Base-by-base conservation (phyloP, 1,140 invertebrate species). In the Temnothorax longispinosus region DNA sequence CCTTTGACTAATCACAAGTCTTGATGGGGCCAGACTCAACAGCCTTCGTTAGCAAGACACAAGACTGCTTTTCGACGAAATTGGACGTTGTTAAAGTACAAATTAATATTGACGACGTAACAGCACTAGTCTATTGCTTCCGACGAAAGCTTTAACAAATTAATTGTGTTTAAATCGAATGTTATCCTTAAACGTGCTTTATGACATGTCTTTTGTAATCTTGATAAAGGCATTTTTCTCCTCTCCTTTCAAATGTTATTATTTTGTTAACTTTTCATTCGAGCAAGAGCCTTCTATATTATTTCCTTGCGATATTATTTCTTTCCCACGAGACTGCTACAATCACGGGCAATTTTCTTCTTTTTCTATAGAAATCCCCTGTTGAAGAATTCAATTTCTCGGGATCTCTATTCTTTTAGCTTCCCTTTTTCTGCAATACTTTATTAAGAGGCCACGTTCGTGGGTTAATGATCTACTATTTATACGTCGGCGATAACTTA, bases 381-480 rank as follows among this genome's bases (percentile, higher is more conserved):
- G 27, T 41, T 58, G 35, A 58, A 60, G 21, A 44, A 60, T 76
- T 54, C 50, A 81, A 44, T 69, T 54, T 58, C 35, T 81, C 54
- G 15, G 27, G 44, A 71, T 47, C 7, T 13, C 13, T 27, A 5
- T 38, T 32, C 38, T 27, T 44, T 47, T 13, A 38, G 10, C 35
- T 13, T n/a, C 41, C 1, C 21, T 47, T 27, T 54, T 44, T 52
- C n/a, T 38, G 1, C 13, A 27, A 27, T 38, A 13, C 52, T 71
- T 72, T 18, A 71, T 69, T 21, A 32, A 13, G 35, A 54, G n/a
- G 52, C 27, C n/a, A 56, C 18, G 15, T 47, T 13, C 13, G n/a
- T 10, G 13, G 13, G 15, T 58, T 81, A 84, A 84, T 35, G 80
- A 84, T 84, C 32, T 74, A 41, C 35, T 77, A 81, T 58, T 72